Percentiles rank a stretch among this genome's conserved stretches.
These are phyloP conservation scores for Dipus sagitta DNA, from an alignment of 2,797 vertebrate species.

Conservation along the genomic window DNA sequence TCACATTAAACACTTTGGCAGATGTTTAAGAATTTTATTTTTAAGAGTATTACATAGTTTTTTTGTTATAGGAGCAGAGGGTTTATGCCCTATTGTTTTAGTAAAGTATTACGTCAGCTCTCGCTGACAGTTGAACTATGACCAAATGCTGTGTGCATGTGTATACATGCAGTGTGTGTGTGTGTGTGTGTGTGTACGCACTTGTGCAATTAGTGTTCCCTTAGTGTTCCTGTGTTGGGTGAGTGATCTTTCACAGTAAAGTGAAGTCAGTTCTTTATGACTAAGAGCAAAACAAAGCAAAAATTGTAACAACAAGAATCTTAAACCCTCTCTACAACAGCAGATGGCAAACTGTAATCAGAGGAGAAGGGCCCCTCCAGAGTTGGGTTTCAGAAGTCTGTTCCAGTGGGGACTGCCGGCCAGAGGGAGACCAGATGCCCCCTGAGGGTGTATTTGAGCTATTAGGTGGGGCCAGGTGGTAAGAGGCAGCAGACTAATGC, in stretches of 20 bases:
- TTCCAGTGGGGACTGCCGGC: neutral
- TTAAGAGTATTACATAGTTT: constrained; percentile 23
- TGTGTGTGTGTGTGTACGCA: no score
- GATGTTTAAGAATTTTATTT: constrained; percentile 19
- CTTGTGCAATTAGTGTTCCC: neutral
- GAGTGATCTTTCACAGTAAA: neutral
- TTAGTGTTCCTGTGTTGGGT: neutral
- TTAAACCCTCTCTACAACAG: neutral
- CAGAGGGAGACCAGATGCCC: neutral
- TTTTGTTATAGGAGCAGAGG: neutral
- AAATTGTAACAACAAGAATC: neutral
- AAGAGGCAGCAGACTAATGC: neutral
- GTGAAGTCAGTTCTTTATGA: neutral
- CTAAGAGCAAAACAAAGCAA: constrained; percentile 14
- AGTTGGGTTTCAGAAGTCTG: neutral
- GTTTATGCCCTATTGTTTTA: constrained; percentile 27
- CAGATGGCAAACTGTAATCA: constrained; percentile 55
- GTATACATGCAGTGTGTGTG: neutral
- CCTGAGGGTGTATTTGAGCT: neutral
- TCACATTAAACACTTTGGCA: constrained; percentile 44
- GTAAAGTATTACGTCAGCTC: neutral
- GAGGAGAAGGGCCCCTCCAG: neutral
- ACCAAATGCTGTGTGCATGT: neutral
- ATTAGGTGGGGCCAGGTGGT: neutral
- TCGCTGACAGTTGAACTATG: neutral